phyloP scores from a whole-genome alignment of 2,888 invertebrate species.

The Criorhina ranunculi region DNA sequence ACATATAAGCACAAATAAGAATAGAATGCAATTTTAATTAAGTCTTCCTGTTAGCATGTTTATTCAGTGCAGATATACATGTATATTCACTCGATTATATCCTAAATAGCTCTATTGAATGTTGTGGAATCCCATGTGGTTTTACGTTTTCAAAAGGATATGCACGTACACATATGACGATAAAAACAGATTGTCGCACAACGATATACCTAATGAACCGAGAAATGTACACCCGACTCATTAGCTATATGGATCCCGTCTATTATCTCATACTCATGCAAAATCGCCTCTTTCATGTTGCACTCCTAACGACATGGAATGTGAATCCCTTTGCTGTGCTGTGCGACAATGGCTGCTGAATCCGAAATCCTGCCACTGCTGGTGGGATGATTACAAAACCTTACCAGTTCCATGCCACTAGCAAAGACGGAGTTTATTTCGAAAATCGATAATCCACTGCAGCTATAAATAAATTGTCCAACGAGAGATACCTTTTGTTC shows the following conservation, averaged over 20 bases:
- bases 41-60: not conserved
- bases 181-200: conserved; percentile 16
- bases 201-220: conserved; percentile 40
- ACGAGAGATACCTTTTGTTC: not conserved
- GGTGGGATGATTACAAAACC: not conserved
- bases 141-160: not conserved
- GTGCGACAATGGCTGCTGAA: conserved; percentile 5
- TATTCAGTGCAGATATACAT: not conserved
- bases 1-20: not conserved
- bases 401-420: not conserved
- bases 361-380: not conserved
- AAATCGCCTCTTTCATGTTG: conserved; percentile 45
- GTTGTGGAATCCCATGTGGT: not conserved
- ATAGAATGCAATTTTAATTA: conserved; percentile 34
- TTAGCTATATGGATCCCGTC: conserved; percentile 38
- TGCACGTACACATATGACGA: conserved; percentile 16
- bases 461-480: conserved; percentile 38
- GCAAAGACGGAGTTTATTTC: conserved; percentile 28
- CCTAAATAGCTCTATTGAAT: not conserved
- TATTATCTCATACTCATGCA: conserved; percentile 30
- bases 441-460: conserved; percentile 43
- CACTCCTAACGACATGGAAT: conserved; percentile 35
- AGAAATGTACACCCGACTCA: conserved; percentile 46
- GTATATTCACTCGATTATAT: not conserved
- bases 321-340: conserved; percentile 14